Percentiles rank a stretch among this genome's conserved stretches.
phyloP scores from a whole-genome alignment of 2,113 vertebrate genomes.

The Petrocephalus microphthalmus region DNA sequence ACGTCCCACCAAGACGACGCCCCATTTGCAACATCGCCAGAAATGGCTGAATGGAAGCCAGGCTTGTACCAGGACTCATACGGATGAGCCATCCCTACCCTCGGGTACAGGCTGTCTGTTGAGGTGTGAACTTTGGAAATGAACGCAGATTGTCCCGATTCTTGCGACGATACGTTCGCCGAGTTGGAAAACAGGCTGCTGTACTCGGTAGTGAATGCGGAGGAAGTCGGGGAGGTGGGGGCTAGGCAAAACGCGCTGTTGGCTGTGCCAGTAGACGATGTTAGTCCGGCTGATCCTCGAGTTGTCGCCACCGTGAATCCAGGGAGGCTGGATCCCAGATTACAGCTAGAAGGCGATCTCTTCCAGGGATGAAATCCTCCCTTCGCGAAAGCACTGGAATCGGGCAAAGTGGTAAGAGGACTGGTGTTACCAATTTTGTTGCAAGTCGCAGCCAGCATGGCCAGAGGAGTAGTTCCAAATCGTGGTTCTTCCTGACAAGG shows the following conservation, averaged over 20 bases:
- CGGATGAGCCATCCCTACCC: conserved; percentile 96
- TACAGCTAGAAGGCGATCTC: conserved; percentile 91
- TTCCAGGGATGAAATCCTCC: conserved; percentile 99
- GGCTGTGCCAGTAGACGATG: conserved; percentile 71
- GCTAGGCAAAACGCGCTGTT: conserved; percentile 97
- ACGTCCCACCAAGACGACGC: conserved; percentile 96
- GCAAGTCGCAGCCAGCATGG: conserved; percentile 98
- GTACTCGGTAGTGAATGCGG: conserved; percentile 93
- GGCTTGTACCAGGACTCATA: conserved; percentile 99
- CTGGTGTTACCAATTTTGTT: conserved; percentile 99
- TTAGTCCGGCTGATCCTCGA: conserved; percentile 81
- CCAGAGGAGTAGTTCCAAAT: conserved; percentile 96
- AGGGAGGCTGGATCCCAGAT: conserved; percentile 88
- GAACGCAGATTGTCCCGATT: conserved; percentile 92
- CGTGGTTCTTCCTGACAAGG: conserved; percentile 87
- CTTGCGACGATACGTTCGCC: conserved; percentile 81
- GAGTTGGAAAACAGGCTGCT: conserved; percentile 92
- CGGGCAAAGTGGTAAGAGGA: conserved; percentile 89
- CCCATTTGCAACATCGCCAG: conserved; percentile 89
- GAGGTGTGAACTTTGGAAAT: conserved; percentile 96
- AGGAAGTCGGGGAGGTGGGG: conserved; percentile 93
- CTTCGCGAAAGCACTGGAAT: conserved; percentile 95
- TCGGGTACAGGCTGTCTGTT: conserved; percentile 86
- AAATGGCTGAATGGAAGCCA: conserved; percentile 91
- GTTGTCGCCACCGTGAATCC: conserved; percentile 85